Evolutionary conservation across 1,140 invertebrate genomes (phyloP).

Genomic region (Venturia canescens): DNA sequence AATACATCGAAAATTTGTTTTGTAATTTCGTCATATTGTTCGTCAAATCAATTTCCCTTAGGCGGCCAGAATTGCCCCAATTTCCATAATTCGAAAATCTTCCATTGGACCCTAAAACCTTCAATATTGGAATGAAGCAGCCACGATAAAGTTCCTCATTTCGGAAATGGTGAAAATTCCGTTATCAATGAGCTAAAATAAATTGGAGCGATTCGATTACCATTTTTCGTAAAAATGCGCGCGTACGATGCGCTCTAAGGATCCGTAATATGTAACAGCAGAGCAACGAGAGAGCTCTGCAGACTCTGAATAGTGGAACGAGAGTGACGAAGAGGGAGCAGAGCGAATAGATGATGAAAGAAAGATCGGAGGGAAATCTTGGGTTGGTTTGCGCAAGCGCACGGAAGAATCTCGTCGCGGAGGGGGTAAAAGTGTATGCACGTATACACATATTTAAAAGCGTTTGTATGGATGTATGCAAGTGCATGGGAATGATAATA

Average conservation of each 20-base stretch:
- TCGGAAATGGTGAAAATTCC: no score
- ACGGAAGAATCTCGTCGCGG: constrained; percentile 33
- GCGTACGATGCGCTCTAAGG: not conserved
- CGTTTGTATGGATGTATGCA: constrained; percentile 24
- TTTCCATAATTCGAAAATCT: no score
- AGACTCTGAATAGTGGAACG: not conserved
- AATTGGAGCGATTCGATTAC: no score
- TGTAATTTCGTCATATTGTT: no score
- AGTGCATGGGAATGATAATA: constrained; percentile 56
- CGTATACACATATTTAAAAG: constrained; percentile 26
- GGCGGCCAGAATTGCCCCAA: no score
- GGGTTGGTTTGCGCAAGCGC: not conserved
- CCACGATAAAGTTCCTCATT: no score
- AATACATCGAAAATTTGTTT: no score
- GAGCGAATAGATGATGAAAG: constrained; percentile 6
- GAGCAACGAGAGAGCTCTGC: not conserved
- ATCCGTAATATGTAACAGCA: not conserved
- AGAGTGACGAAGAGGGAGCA: constrained; percentile 5
- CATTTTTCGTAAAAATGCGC: not conserved
- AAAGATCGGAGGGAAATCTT: constrained; percentile 29
- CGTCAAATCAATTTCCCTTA: no score
- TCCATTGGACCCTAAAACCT: no score
- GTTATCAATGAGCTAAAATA: no score
- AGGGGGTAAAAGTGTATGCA: constrained; percentile 25
- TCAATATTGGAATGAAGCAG: no score